Base-by-base conservation (phyloP, 2,113 vertebrate species). In the Leucopsar rothschildi region DNA sequence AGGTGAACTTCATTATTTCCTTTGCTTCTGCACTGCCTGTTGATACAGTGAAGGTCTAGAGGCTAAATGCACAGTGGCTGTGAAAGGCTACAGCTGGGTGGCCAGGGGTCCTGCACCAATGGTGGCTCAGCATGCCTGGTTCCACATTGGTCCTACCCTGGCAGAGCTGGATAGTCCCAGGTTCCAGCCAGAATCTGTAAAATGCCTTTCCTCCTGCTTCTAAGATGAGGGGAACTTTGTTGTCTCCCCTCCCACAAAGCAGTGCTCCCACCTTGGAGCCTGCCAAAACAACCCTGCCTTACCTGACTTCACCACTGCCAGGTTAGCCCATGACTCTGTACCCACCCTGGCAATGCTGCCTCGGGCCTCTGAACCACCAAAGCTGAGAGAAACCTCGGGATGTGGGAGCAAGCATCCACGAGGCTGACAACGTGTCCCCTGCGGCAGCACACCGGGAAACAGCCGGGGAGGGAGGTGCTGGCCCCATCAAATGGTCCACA, bases 81-180 rank as follows among this genome's bases (percentile, higher is more conserved):
- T 55, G 47, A 56, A 70, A 59, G 28, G 44, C 33, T 44, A 64
- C 9, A 20, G 50, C 14, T 55, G 59, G 11, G 39, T 42, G 35
- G 33, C 44, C 8, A 0, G 1, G 4, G 11, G 12, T 66, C 71
- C 93, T 44, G 49, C 0, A 0, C 5, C 6, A 0, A 0, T 10
- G 52, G 39, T 49, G n/a, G 47, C 47, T 2, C 81, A 64, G 23
- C 5, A 2, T 3, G 2, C 15, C 6, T 1, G 14, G 42, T 10
- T n/a, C 45, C 18, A n/a, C 1, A 0, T 3, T 1, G 0, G 39
- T 39, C 29, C 65, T 52, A 29, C 40, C 25, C 50, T 56, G 29
- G 61, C 29, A 91, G 57, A 80, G 33, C 20, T 2, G 4, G 55
- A 52, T 39, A 42, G 33, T 22, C 37, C 44, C 57, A 63, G 55